Evolutionary conservation across 2,797 vertebrate genomes (phyloP).

Genomic region (Acanthurus leucopareius): DNA sequence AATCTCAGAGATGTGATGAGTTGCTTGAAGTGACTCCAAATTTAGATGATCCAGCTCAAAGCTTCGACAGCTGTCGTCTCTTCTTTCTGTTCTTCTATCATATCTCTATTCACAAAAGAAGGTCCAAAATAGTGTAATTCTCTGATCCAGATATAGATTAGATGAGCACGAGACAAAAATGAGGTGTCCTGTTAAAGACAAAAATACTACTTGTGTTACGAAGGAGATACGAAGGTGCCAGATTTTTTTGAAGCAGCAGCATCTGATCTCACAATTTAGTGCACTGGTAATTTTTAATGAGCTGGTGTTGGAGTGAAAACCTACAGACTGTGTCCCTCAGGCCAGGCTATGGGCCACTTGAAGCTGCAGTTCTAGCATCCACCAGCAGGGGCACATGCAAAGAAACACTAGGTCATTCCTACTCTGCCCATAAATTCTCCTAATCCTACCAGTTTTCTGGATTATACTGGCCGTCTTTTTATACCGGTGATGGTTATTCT

Average conservation of each 20-base stretch:
- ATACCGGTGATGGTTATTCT: slow-evolving; percentile 34
- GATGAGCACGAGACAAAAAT: slow-evolving; percentile 16
- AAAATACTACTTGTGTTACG: slow-evolving; percentile 29
- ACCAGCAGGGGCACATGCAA: slow-evolving; percentile 51
- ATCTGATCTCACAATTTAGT: slow-evolving; percentile 14
- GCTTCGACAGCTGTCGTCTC: slow-evolving; percentile 62
- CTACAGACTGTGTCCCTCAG: slow-evolving; percentile 6
- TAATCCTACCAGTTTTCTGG: slow-evolving; percentile 69
- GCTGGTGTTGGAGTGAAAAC: slow-evolving; percentile 29
- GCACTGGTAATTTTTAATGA: slow-evolving; percentile 4
- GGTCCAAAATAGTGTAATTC: slow-evolving; percentile 56
- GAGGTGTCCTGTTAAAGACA: slow-evolving; percentile 9
- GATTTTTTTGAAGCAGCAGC: slow-evolving; percentile 24
- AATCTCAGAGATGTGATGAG: slow-evolving; percentile 28
- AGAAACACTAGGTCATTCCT: slow-evolving; percentile 27
- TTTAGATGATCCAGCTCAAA: slow-evolving; percentile 68
- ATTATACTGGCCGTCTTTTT: slow-evolving; percentile 46
- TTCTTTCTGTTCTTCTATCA: slow-evolving; percentile 57
- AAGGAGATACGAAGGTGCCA: slow-evolving; percentile 16
- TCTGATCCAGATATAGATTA: slow-evolving; percentile 72
- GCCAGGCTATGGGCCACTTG: slow-evolving; percentile 1
- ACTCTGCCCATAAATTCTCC: slow-evolving; percentile 49
- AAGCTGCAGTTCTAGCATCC: slow-evolving; percentile 39
- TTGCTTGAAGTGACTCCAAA: slow-evolving; percentile 70
- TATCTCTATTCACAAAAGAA: slow-evolving; percentile 41